Base-by-base conservation (phyloP, 1,140 invertebrate species). In the Dufourea novaeangliae region DNA sequence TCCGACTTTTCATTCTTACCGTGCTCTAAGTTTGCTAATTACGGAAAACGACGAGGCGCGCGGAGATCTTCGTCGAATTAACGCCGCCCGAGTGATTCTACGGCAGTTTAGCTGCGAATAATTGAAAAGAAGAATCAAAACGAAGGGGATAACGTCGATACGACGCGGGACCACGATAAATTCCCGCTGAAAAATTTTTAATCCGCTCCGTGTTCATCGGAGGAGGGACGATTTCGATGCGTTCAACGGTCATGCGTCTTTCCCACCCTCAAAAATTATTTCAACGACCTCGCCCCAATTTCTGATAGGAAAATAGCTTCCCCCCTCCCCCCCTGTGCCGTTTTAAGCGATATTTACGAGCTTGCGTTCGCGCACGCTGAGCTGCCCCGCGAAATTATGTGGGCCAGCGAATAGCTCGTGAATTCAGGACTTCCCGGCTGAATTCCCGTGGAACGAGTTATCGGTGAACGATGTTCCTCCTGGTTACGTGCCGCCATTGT, bases 251-350 rank as follows among this genome's bases (percentile, higher is more conserved):
- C 11, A 29, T 32, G 56, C 12, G 32, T 71, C 56, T 46, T 27
- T 12, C 29, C 2, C 3, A 17, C 25, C 14, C 8, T 4, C 3
- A 64, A 64, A 64, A 73, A 73, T 73, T 52, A 54, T 64, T 64
- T 54, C 32, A 64, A 73, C 71, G 44, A 54, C 46, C 52, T 64
- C 37, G 71, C 25, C 71, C 71, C 61, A 66, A 73, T 73, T 73
- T 66, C 46, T 34, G 44, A 63, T 37, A n/a, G 39, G 46, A 59
- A 25, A 29, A 62, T 62, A 63, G 41, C 27, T 52, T 37, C 32
- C 22, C 44, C 20, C 29, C 11, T n/a, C n/a, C n/a, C n/a, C n/a
- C n/a, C n/a, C n/a, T n/a, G n/a, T n/a, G 56, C 17, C 70, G 44
- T 52, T 73, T 39, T 29, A 52, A 52, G 7, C 59, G 59, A 52